phyloP scores from a whole-genome alignment of 2,113 vertebrate genomes.

The Paradoxurus hermaphroditus region DNA sequence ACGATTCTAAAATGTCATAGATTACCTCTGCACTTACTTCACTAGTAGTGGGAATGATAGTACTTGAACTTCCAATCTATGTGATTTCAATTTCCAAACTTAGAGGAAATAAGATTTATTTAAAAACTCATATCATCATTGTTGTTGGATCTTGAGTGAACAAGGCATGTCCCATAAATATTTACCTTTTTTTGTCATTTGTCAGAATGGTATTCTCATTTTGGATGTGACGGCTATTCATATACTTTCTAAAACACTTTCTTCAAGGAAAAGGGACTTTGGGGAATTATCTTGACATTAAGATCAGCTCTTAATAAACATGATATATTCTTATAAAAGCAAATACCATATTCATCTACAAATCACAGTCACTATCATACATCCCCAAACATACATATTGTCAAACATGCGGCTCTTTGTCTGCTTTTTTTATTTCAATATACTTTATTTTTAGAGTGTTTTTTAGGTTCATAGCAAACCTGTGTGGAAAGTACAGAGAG shows the following conservation, averaged over 20 bases:
- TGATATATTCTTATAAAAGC: not conserved
- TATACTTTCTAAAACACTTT: not conserved
- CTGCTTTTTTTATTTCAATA: not conserved
- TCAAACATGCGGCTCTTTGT: not conserved
- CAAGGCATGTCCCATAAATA: not conserved
- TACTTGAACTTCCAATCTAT: not conserved
- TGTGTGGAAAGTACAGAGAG: too few species aligned
- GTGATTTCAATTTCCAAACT: not conserved
- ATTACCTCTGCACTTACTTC: not conserved
- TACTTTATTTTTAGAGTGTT: too few species aligned
- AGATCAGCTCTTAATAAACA: not conserved
- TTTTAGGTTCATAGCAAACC: too few species aligned
- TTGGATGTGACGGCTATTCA: not conserved
- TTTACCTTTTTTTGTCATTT: not conserved
- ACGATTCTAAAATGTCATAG: not conserved
- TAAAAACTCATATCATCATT: not conserved
- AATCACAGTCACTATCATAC: not conserved
- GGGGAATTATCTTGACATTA: not conserved
- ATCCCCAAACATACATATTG: not conserved
- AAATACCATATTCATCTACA: not conserved
- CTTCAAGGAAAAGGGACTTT: not conserved
- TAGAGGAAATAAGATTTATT: not conserved
- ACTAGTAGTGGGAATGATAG: not conserved
- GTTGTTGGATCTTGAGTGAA: not conserved
- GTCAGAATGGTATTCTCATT: not conserved